Evolutionary conservation across 2,113 vertebrate genomes (phyloP).

Genomic region (Clarias batrachus): DNA sequence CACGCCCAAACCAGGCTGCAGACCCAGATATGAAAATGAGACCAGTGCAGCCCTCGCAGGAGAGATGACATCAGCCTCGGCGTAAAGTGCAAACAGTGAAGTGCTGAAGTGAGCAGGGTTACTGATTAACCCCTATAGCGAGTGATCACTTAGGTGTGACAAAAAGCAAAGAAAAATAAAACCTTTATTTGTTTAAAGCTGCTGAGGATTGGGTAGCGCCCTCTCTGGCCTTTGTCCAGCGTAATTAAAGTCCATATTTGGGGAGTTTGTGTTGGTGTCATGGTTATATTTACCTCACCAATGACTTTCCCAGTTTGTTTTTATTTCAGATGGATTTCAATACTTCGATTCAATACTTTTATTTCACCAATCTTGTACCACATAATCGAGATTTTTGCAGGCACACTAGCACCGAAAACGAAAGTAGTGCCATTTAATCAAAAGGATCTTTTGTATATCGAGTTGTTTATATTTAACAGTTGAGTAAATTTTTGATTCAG

Average conservation of each 20-base stretch:
- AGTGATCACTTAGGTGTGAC: background rate
- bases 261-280: background rate
- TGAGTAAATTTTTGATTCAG: no score
- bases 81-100: constrained; percentile 25
- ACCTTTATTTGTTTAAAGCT: background rate
- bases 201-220: background rate
- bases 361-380: no score
- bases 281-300: background rate
- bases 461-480: no score
- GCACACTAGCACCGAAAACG: no score
- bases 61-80: constrained; percentile 45
- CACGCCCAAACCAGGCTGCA: constrained; percentile 63
- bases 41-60: background rate
- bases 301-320: background rate
- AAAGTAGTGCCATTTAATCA: no score
- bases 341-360: background rate
- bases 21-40: constrained; percentile 62
- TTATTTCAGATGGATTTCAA: background rate
- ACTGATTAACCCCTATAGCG: background rate
- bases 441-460: no score
- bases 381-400: no score
- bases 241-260: background rate
- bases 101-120: background rate
- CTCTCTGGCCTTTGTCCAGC: background rate
- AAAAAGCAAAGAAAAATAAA: background rate